Evolutionary conservation across 2,888 invertebrate genomes (phyloP).

Genomic region (Drosophila aldrichi): DNA sequence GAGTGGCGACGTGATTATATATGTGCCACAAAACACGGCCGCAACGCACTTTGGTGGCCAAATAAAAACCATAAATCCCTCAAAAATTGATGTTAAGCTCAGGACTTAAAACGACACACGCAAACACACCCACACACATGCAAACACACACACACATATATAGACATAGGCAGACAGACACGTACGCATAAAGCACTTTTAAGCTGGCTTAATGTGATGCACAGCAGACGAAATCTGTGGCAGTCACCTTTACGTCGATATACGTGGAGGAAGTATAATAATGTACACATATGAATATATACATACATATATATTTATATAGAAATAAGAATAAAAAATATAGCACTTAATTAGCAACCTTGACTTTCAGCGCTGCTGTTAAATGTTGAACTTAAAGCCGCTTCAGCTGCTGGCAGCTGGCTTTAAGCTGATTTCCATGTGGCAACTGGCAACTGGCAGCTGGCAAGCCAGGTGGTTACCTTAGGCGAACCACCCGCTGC

Average conservation of each 20-base stretch:
- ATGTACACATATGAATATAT: background rate
- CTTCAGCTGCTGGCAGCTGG: constrained; percentile 12
- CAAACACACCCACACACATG: constrained; percentile 21
- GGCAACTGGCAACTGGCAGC: constrained; percentile 6
- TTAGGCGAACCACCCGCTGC: constrained; percentile 16
- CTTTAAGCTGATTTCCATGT: constrained; percentile 39
- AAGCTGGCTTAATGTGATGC: constrained; percentile 56
- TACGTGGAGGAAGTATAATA: constrained; percentile 28
- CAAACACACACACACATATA: background rate
- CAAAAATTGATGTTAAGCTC: constrained; percentile 75
- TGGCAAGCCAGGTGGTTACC: constrained; percentile 14
- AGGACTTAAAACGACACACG: constrained; percentile 63
- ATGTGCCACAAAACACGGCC: constrained; percentile 47
- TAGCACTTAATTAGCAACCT: constrained; percentile 77
- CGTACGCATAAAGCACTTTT: constrained; percentile 51
- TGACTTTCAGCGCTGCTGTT: constrained; percentile 59
- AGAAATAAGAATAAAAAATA: constrained; percentile 31
- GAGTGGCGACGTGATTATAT: constrained; percentile 20
- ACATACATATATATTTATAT: background rate
- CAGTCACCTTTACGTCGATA: constrained; percentile 30
- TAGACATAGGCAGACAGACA: constrained; percentile 19
- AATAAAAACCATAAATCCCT: constrained; percentile 66
- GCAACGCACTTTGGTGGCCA: constrained; percentile 45
- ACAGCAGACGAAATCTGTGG: constrained; percentile 55
- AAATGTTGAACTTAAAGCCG: constrained; percentile 38